Evolutionary conservation across 2,888 invertebrate species (phyloP), one percentile per base, ranked within the genome.

Genomic region (Cephus spinipes): DNA sequence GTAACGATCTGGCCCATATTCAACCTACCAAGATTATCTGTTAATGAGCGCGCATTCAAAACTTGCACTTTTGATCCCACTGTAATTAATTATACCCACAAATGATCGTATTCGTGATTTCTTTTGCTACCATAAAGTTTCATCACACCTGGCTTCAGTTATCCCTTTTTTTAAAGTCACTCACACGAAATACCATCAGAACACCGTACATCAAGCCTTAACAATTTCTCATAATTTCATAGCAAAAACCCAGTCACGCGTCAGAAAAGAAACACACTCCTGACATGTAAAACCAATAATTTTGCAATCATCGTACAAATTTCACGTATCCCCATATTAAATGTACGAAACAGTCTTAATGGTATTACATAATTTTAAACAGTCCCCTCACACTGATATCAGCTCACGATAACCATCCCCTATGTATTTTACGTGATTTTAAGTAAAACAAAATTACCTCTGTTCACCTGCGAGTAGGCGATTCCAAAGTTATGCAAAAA

Each of bases 1-100:
- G 83, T 87, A 87, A 87, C 87, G 87, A 87, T 83, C 85, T 81
- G 81, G 85, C 78, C 84, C 83, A 84, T 85, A 84, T 86, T 86
- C 84, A 84, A 81, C 79, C 83, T 82, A 80, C 71, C 31, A 68
- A 73, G 84, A 87, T 84, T 83, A 82, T 83, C 83, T 81, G 82
- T 86, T 86, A 88, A 87, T 86, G 85, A 85, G 84, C 81, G 83
- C 81, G 81, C 85, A 85, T 85, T 85, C 84, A 86, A 83, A 83
- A 81, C 83, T 81, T 83, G 83, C 85, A 85, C 87, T 86, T 85
- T 85, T 87, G 87, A 87, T 86, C 85, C 81, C 82, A 77, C 79
- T 76, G 81, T 87, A 86, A 87, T 87, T 86, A 86, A 85, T 87
- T 85, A 86, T 83, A 80, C 81, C 81, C 83, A 55, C 23, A 55